Conservation (phyloP, 2,797 vertebrate genomes). For the Ibycter americanus region DNA sequence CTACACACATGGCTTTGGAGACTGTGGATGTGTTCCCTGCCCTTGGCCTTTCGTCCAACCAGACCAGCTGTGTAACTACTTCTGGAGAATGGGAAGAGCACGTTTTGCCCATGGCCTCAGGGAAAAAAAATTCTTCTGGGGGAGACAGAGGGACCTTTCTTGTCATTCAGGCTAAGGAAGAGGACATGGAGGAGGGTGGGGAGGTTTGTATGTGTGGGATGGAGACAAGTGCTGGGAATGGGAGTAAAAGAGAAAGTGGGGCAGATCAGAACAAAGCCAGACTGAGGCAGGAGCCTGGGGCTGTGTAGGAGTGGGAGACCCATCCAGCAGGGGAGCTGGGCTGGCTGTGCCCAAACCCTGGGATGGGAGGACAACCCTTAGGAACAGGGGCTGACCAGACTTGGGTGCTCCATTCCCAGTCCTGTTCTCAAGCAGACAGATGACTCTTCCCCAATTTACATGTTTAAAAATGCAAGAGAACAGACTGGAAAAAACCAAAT, state of each 20-base stretch:
- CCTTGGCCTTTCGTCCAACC: neutral
- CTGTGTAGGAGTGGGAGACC: neutral
- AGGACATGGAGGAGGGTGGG: accelerated
- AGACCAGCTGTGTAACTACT: too few relatives aligned
- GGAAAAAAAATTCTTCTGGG: neutral
- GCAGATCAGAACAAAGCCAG: neutral
- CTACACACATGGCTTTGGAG: accelerated
- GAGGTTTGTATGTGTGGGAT: neutral
- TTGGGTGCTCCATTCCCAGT: neutral
- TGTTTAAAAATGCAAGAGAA: neutral
- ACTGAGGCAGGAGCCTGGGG: neutral
- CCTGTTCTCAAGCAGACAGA: neutral
- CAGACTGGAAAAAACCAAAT: neutral
- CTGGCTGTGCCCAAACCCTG: neutral
- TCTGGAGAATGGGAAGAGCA: neutral
- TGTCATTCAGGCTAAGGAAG: neutral
- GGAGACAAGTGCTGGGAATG: neutral
- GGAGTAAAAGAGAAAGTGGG: neutral
- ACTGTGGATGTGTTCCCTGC: neutral
- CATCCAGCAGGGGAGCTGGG: neutral
- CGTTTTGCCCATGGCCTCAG: accelerated
- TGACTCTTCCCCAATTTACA: neutral
- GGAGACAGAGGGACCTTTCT: neutral
- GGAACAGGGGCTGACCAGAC: neutral
- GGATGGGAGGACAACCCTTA: neutral